These are phyloP conservation scores for Rhabdomys pumilio DNA, from an alignment of 2,797 vertebrate species.

Conservation along the genomic window DNA sequence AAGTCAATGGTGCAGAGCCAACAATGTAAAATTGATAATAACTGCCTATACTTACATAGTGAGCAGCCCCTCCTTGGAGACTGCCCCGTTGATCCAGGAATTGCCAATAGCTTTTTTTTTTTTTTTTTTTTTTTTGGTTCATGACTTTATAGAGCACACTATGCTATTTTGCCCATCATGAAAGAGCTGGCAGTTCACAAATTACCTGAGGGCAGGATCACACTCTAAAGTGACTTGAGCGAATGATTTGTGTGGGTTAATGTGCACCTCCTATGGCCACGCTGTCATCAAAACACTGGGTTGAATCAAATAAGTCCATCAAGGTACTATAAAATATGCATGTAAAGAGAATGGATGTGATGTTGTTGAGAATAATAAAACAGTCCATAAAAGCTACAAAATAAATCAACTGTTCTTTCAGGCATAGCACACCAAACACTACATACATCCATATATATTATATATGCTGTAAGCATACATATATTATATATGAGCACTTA, in stretches of 20 bases:
- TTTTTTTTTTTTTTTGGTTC: slow-evolving; percentile 45
- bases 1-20: slow-evolving; percentile 10
- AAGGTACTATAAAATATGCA: slow-evolving; percentile 88
- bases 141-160: slow-evolving; percentile 51
- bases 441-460: slow-evolving; percentile 75
- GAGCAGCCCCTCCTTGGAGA: slow-evolving; percentile 43
- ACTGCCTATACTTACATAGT: background rate
- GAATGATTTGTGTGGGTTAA: slow-evolving; percentile 85
- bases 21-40: slow-evolving; percentile 1
- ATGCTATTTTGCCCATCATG: slow-evolving; percentile 72
- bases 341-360: slow-evolving; percentile 87
- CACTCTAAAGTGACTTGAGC: slow-evolving; percentile 82
- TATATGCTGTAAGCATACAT: slow-evolving; percentile 76
- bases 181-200: slow-evolving; percentile 80
- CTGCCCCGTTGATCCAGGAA: slow-evolving; percentile 23
- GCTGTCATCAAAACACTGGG: slow-evolving; percentile 85
- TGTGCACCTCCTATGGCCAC: slow-evolving; percentile 73
- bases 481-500: slow-evolving; percentile 77
- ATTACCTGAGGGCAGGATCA: slow-evolving; percentile 85
- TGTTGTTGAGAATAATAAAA: slow-evolving; percentile 88
- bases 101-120: slow-evolving; percentile 51
- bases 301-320: slow-evolving; percentile 87
- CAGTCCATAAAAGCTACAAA: slow-evolving; percentile 84
- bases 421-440: slow-evolving; percentile 81
- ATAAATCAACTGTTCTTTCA: slow-evolving; percentile 87